Evolutionary conservation across 1,140 invertebrate species (phyloP).

Genomic region (Proctacanthus coquilletti): DNA sequence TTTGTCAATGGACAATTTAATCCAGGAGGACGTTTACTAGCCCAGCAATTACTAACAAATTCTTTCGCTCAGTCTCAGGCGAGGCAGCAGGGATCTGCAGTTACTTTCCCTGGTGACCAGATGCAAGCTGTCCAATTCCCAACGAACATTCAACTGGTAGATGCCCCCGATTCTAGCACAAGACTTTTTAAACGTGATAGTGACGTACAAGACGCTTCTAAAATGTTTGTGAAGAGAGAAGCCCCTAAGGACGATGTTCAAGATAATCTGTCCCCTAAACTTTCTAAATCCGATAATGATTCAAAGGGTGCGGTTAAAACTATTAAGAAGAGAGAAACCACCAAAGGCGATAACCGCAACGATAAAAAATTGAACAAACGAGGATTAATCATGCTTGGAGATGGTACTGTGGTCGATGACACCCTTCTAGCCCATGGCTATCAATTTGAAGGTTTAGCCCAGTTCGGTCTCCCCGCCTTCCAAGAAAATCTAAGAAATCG

Average conservation of each 20-base stretch:
- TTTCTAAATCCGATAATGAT: no score
- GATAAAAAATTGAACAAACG: conserved; percentile 38
- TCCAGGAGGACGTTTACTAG: conserved; percentile 34
- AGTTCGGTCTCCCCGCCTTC: conserved; percentile 41
- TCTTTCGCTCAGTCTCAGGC: background rate
- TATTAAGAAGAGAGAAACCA: no score
- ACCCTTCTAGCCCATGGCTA: conserved; percentile 25
- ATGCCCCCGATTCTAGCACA: no score
- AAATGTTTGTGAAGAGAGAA: no score
- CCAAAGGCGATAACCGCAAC: no score
- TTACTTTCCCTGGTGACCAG: background rate
- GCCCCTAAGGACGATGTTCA: no score
- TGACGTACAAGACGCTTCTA: no score
- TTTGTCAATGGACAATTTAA: conserved; percentile 44
- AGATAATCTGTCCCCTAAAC: no score
- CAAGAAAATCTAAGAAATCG: conserved; percentile 19
- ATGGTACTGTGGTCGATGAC: conserved; percentile 50
- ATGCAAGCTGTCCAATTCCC: conserved; percentile 6
- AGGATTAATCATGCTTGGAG: conserved; percentile 42
- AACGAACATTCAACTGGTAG: no score
- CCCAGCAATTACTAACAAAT: conserved; percentile 33
- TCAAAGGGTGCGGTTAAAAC: no score
- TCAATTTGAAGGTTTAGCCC: conserved; percentile 42
- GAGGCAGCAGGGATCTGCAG: background rate
- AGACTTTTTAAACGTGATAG: no score